These are phyloP conservation scores for Melinopterus prodromus DNA, from an alignment of 2,888 invertebrate species.

Conservation along the genomic window DNA sequence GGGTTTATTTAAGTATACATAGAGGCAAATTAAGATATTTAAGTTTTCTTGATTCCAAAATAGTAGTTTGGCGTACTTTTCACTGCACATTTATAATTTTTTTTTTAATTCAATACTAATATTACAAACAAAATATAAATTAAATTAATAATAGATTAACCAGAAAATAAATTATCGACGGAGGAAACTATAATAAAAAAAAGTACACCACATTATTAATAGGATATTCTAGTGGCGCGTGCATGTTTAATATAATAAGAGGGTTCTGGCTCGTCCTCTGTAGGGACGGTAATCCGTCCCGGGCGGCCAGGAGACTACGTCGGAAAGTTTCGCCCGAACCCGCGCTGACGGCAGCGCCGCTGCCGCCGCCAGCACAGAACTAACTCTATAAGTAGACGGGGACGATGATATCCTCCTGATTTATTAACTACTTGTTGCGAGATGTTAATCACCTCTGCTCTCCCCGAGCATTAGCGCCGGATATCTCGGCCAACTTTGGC, in stretches of 20 bases:
- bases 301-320: slow-evolving; percentile 17
- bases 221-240: slow-evolving; percentile 8
- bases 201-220: background rate
- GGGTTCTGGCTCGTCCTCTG: slow-evolving; percentile 6
- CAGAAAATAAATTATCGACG: too few relatives aligned
- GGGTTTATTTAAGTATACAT: too few relatives aligned
- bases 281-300: slow-evolving; percentile 13
- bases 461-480: slow-evolving; percentile 41
- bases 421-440: slow-evolving; percentile 59
- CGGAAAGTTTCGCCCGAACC: slow-evolving; percentile 6
- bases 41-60: too few relatives aligned
- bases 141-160: too few relatives aligned
- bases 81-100: too few relatives aligned
- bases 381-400: slow-evolving; percentile 41
- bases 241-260: background rate
- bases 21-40: too few relatives aligned
- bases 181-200: background rate
- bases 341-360: slow-evolving; percentile 10
- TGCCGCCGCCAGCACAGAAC: slow-evolving; percentile 17
- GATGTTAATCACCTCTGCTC: slow-evolving; percentile 55
- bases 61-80: too few relatives aligned
- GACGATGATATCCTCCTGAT: slow-evolving; percentile 55
- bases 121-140: too few relatives aligned
- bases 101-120: too few relatives aligned
- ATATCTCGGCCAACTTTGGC: background rate